These are phyloP conservation scores for Sinonovacula constricta DNA, from an alignment of 1,140 invertebrate species.

Conservation along the genomic window DNA sequence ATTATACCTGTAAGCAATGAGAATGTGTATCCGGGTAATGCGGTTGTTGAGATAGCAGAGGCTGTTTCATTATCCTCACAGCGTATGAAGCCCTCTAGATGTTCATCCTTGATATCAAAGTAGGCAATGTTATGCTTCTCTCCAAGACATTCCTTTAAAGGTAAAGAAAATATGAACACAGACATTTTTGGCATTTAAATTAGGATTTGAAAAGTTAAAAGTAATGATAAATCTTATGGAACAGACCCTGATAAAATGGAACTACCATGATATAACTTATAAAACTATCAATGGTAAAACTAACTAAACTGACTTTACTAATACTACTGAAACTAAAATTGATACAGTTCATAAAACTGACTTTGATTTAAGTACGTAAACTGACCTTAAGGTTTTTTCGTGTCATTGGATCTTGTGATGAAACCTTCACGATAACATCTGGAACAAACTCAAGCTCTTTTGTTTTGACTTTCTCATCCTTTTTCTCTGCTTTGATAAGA, in stretches of 20 bases:
- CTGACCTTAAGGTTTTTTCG: slow-evolving; percentile 64
- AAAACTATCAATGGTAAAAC: background rate
- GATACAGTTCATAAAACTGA: background rate
- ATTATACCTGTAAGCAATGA: slow-evolving; percentile 61
- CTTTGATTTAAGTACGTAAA: background rate
- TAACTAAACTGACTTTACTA: background rate
- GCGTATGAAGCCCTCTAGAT: slow-evolving; percentile 63
- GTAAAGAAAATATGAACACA: background rate
- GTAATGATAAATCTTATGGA: background rate
- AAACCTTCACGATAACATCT: slow-evolving; percentile 62
- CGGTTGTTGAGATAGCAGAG: slow-evolving; percentile 46
- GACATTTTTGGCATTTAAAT: background rate
- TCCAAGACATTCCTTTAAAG: slow-evolving; percentile 60
- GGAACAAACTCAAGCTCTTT: slow-evolving; percentile 58
- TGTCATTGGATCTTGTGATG: slow-evolving; percentile 53
- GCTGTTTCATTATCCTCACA: slow-evolving; percentile 69
- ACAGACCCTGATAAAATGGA: background rate
- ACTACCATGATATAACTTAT: background rate
- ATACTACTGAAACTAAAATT: background rate
- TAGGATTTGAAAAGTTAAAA: background rate
- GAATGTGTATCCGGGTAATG: slow-evolving; percentile 51
- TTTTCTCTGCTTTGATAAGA: too few relatives aligned
- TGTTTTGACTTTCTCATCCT: slow-evolving; percentile 11
- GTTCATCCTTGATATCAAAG: slow-evolving; percentile 70
- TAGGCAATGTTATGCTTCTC: slow-evolving; percentile 65